Percentiles rank a stretch among this genome's conserved stretches.
Evolutionary conservation across 2,888 invertebrate genomes (phyloP).

Genomic region (Parthenolecanium corni): DNA sequence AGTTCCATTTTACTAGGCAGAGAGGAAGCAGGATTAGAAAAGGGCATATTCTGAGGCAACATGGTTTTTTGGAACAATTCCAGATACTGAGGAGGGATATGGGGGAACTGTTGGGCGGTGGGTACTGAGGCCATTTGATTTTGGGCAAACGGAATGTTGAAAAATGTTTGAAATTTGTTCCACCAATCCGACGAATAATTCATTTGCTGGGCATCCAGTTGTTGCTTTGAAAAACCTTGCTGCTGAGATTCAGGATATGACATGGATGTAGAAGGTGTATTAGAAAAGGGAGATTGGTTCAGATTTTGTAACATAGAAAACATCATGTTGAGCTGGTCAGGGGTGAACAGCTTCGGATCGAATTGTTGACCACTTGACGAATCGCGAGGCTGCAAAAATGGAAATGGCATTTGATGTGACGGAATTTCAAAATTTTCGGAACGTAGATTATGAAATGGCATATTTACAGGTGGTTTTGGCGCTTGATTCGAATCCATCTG

Average conservation of each 20-base stretch:
- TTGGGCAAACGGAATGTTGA: neutral
- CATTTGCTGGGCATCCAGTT: neutral
- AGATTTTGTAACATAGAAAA: neutral
- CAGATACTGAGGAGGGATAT: neutral
- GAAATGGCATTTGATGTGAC: neutral
- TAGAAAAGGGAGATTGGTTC: neutral
- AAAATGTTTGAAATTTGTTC: neutral
- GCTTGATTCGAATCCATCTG: neutral
- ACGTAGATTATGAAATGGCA: constrained; percentile 17
- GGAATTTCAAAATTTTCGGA: constrained; percentile 15
- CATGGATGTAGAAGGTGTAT: neutral
- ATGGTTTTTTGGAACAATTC: neutral
- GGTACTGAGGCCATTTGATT: constrained; percentile 2
- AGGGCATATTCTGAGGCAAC: constrained; percentile 1
- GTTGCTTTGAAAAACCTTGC: neutral
- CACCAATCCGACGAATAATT: neutral
- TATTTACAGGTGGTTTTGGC: neutral
- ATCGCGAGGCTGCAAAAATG: neutral
- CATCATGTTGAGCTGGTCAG: constrained; percentile 2
- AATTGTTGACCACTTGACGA: neutral
- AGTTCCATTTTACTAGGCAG: neutral
- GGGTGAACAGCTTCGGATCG: neutral
- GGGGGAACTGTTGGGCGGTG: neutral
- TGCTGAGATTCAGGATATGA: neutral
- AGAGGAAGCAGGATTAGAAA: neutral